Percentiles rank a stretch among this genome's conserved stretches.
Conservation (phyloP, 2,888 invertebrate species). For the Plagodis dolabraria region DNA sequence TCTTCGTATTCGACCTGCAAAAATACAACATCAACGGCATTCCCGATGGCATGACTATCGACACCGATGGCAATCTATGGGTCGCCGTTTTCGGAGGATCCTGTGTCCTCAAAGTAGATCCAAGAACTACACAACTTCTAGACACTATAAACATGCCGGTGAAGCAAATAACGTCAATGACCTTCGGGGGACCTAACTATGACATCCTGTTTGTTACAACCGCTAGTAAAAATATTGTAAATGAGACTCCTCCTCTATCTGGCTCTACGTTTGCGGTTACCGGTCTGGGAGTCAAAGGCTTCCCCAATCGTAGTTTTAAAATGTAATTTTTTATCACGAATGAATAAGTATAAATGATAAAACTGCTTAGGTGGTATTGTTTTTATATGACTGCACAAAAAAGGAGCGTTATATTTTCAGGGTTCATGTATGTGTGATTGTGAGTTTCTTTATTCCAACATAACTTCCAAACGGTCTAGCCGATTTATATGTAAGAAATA, state of each 20-base stretch:
- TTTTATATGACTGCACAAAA: no score
- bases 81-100: conserved; percentile 88
- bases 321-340: not conserved
- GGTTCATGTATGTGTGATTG: no score
- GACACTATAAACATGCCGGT: conserved; percentile 82
- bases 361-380: no score
- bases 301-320: conserved; percentile 60
- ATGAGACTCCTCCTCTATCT: conserved; percentile 73
- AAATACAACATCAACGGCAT: conserved; percentile 65
- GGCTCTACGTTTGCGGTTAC: conserved; percentile 87
- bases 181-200: conserved; percentile 89
- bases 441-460: no score
- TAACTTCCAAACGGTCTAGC: no score
- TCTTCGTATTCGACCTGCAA: conserved; percentile 85
- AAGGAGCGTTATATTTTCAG: no score
- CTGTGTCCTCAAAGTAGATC: conserved; percentile 83
- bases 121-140: conserved; percentile 81
- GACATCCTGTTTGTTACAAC: conserved; percentile 89
- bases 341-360: no score
- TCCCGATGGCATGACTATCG: conserved; percentile 91
- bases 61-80: conserved; percentile 90
- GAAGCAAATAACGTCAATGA: conserved; percentile 88
- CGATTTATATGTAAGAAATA: no score
- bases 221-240: conserved; percentile 71
- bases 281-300: conserved; percentile 85